Evolutionary conservation across 2,888 invertebrate genomes (phyloP).

Genomic region (Hofmannophila pseudospretella): DNA sequence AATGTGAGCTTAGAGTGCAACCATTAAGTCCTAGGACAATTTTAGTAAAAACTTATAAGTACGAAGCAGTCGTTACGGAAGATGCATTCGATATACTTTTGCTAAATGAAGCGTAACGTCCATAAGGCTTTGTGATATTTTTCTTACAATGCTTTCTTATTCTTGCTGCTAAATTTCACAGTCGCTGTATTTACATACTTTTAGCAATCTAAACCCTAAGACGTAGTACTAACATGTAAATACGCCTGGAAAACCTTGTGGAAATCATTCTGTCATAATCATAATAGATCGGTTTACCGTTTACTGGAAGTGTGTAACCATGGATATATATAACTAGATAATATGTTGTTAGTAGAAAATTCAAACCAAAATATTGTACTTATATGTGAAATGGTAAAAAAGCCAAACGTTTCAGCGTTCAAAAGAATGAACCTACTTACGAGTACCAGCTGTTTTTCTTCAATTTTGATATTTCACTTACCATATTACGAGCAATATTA

Average conservation of each 20-base stretch:
- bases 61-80: constrained; percentile 42
- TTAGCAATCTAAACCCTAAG: constrained; percentile 4
- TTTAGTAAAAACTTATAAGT: constrained; percentile 61
- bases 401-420: no score
- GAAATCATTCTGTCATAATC: background rate
- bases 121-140: constrained; percentile 47
- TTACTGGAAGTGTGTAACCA: no score
- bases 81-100: constrained; percentile 73
- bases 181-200: background rate
- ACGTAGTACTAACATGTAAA: constrained; percentile 9
- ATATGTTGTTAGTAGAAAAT: no score
- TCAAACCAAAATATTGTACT: no score
- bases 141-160: constrained; percentile 46
- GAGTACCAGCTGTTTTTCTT: no score
- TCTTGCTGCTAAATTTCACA: constrained; percentile 19
- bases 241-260: background rate
- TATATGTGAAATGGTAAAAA: no score
- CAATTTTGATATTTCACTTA: no score
- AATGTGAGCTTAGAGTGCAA: constrained; percentile 25
- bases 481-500: no score
- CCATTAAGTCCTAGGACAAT: constrained; percentile 35
- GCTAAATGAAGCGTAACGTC: constrained; percentile 72
- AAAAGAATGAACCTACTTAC: no score
- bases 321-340: no score
- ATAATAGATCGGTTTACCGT: background rate